These are phyloP conservation scores for Diplodus puntazzo DNA, from an alignment of 2,797 vertebrate species.

Conservation along the genomic window DNA sequence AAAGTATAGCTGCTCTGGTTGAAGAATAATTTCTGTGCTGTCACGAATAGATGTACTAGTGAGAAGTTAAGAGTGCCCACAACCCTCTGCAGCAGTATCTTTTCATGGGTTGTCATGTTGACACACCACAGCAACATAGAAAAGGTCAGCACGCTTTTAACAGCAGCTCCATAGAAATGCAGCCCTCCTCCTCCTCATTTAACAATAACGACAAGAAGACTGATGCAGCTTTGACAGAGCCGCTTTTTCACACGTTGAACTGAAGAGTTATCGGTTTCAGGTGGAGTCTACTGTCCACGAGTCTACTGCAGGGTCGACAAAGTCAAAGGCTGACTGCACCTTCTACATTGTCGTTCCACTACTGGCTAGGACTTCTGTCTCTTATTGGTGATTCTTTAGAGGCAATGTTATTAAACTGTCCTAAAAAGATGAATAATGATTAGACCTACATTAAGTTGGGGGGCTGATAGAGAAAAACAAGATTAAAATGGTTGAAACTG, in stretches of 20 bases:
- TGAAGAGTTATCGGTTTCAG: not conserved
- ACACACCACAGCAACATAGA: not conserved
- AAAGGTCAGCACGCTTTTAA: constrained; percentile 45
- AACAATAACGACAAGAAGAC: not conserved
- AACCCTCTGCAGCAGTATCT: constrained; percentile 7
- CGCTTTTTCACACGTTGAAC: constrained; percentile 7
- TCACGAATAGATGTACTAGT: constrained; percentile 8
- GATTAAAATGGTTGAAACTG: not conserved
- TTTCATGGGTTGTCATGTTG: constrained; percentile 24
- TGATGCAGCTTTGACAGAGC: not conserved
- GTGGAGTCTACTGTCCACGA: too few relatives aligned
- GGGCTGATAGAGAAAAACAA: not conserved
- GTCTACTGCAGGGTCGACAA: too few relatives aligned
- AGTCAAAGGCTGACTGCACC: too few relatives aligned
- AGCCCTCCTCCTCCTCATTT: not conserved
- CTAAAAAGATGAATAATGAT: not conserved
- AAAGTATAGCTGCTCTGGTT: not conserved
- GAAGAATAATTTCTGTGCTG: not conserved
- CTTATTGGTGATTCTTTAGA: not conserved
- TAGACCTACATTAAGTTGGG: not conserved
- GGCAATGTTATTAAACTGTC: not conserved
- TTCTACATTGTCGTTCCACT: not conserved
- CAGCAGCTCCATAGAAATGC: constrained; percentile 15
- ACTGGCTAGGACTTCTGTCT: too few relatives aligned
- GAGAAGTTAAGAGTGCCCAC: constrained; percentile 3